Conservation (phyloP, 2,113 vertebrate genomes). For the Alligator sinensis region DNA sequence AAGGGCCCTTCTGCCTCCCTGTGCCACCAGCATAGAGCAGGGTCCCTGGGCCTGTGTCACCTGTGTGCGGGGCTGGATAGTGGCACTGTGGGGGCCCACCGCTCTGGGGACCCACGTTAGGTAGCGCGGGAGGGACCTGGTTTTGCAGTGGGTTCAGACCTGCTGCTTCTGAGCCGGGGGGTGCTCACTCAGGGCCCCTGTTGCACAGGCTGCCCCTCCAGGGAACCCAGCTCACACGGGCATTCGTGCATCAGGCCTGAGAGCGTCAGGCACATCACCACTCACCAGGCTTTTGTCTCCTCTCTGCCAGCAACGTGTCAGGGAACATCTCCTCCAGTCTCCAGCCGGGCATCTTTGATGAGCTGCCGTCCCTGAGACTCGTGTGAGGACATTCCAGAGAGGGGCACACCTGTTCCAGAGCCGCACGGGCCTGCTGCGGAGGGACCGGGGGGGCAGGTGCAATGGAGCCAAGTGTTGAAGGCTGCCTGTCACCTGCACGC, state of each 20-base stretch:
- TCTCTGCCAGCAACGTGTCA: constrained; percentile 87
- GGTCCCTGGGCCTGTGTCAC: background rate
- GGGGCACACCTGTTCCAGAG: background rate
- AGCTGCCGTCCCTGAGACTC: constrained; percentile 89
- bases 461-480: too few species aligned
- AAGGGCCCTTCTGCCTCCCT: background rate
- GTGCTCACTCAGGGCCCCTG: background rate
- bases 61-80: too few species aligned
- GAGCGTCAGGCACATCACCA: background rate
- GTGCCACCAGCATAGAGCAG: fast-evolving
- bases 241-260: background rate
- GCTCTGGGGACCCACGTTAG: background rate
- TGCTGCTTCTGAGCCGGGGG: background rate
- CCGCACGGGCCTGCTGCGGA: background rate
- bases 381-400: constrained; percentile 85
- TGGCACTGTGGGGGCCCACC: background rate
- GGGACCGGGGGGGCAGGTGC: too few species aligned
- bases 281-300: background rate
- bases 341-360: constrained; percentile 87
- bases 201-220: too few species aligned
- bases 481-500: too few species aligned
- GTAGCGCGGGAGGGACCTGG: fast-evolving
- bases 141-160: background rate
- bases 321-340: constrained; percentile 96
- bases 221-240: too few species aligned